These are phyloP conservation scores for Argyresthia albistria DNA, from an alignment of 2,888 invertebrate species.

Conservation along the genomic window DNA sequence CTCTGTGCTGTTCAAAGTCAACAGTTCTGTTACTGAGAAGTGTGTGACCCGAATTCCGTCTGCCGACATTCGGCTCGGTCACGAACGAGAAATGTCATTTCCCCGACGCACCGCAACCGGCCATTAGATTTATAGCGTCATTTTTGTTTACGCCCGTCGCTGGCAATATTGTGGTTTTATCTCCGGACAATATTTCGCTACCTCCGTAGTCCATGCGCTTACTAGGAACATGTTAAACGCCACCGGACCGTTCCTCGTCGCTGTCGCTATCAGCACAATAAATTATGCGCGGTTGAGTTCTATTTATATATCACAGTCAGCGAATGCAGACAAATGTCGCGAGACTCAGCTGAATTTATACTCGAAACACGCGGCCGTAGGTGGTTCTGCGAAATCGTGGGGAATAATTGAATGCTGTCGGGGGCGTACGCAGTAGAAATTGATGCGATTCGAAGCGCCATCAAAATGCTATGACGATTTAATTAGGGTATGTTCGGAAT, in stretches of 20 bases:
- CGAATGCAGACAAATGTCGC: slow-evolving; percentile 1
- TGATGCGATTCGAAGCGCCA: background rate
- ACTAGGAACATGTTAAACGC: slow-evolving; percentile 26
- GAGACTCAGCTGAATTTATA: background rate
- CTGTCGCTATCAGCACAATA: slow-evolving; percentile 32
- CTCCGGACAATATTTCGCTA: slow-evolving; percentile 25
- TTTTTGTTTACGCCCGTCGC: slow-evolving; percentile 13
- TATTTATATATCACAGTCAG: slow-evolving; percentile 16
- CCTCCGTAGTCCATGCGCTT: slow-evolving; percentile 19
- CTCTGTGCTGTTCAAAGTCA: slow-evolving; percentile 31
- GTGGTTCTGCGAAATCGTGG: background rate
- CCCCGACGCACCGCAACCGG: slow-evolving; percentile 36
- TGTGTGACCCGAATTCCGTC: slow-evolving; percentile 54
- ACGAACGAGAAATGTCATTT: slow-evolving; percentile 55
- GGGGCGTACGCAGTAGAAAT: background rate
- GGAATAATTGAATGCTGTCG: background rate
- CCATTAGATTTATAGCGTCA: slow-evolving; percentile 27
- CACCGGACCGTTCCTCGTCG: slow-evolving; percentile 20
- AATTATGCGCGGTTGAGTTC: slow-evolving; percentile 28
- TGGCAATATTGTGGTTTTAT: slow-evolving; percentile 19
- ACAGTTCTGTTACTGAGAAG: slow-evolving; percentile 50
- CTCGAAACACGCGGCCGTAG: background rate
- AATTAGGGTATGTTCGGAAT: slow-evolving; percentile 9
- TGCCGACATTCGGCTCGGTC: slow-evolving; percentile 32
- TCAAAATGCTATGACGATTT: background rate